These are phyloP conservation scores for Enteromius viviparus DNA, from an alignment of 2,797 vertebrate species.

Conservation along the genomic window DNA sequence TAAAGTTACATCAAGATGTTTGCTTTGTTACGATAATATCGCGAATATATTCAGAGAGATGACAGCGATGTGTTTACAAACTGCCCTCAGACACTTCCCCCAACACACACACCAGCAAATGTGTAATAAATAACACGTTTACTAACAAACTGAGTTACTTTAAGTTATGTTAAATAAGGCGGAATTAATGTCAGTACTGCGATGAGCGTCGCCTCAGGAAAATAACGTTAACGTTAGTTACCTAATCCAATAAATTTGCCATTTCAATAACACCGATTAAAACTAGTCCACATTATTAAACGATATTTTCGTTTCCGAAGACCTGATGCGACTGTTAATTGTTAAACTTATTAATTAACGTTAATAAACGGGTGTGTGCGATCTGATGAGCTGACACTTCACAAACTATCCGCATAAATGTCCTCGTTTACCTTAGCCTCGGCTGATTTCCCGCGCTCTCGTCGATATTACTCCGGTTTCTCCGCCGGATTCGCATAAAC, in stretches of 20 bases:
- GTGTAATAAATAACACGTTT: background rate
- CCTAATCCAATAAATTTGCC: background rate
- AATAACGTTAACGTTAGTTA: background rate
- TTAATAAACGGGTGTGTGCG: background rate
- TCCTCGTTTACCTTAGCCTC: background rate
- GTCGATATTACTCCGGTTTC: background rate
- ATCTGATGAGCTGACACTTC: background rate
- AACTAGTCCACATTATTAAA: background rate
- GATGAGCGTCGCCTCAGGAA: background rate
- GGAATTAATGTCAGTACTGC: no score
- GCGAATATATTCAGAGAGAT: no score
- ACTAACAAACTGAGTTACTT: background rate
- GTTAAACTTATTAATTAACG: accelerated
- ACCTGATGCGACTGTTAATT: background rate
- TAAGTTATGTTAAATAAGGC: background rate
- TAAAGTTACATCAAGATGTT: background rate
- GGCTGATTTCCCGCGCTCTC: background rate
- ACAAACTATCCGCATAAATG: background rate
- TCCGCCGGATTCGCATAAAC: no score
- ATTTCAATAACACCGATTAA: no score
- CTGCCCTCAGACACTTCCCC: background rate
- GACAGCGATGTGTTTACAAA: background rate
- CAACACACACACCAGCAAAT: background rate
- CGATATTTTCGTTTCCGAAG: no score
- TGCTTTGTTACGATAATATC: no score